A percentile compares a stretch with the other conserved stretches of the same genome.
Conservation (phyloP, 1,140 invertebrate genomes). For the Scaptomyza montana region DNA sequence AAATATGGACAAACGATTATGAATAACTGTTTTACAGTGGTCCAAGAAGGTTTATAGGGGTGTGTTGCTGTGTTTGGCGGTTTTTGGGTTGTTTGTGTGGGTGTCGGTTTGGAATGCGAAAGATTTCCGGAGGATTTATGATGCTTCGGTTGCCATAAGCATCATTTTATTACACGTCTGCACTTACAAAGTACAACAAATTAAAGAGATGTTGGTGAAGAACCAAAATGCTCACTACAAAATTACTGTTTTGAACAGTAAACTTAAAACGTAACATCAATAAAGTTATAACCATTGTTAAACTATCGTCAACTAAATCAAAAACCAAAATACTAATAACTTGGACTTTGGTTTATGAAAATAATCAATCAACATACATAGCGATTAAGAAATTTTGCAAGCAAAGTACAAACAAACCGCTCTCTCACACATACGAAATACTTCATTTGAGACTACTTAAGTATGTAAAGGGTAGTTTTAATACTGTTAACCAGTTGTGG, state of each 20-base stretch:
- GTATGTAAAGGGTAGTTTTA: background rate
- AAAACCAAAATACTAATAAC: background rate
- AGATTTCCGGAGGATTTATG: conserved; percentile 53
- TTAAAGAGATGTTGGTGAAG: background rate
- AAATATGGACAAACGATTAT: conserved; percentile 71
- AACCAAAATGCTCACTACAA: background rate
- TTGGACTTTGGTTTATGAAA: no score
- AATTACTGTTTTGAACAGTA: background rate
- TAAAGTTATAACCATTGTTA: background rate
- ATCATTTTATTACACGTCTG: conserved; percentile 64
- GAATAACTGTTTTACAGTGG: conserved; percentile 58
- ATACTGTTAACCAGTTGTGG: background rate
- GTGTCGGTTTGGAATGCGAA: conserved; percentile 6
- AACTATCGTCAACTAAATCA: no score
- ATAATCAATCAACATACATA: no score
- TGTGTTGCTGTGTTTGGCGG: background rate
- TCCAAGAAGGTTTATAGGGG: background rate
- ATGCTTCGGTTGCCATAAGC: conserved; percentile 58
- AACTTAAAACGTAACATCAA: background rate
- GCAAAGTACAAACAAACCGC: no score
- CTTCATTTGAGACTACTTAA: background rate
- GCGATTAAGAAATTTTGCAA: no score
- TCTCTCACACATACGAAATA: background rate
- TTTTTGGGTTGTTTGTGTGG: background rate
- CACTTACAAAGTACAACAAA: conserved; percentile 44